Evolutionary conservation across 2,888 invertebrate genomes (phyloP).

Genomic region (Ophion ventricosus): DNA sequence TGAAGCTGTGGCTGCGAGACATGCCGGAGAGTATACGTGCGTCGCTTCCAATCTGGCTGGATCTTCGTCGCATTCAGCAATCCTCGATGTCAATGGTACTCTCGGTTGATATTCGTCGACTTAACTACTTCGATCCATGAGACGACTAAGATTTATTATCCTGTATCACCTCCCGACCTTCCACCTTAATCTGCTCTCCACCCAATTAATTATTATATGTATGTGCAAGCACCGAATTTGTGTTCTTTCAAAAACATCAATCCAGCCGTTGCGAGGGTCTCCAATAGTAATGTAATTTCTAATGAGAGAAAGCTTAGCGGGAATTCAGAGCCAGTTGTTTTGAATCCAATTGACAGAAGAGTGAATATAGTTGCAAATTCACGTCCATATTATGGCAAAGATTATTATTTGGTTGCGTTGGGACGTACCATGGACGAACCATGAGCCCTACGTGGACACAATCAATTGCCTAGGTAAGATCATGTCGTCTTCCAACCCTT

Average conservation of each 20-base stretch:
- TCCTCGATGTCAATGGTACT: conserved; percentile 90
- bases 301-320: neutral
- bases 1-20: conserved; percentile 88
- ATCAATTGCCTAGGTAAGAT: too few relatives aligned
- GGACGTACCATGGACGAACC: too few relatives aligned
- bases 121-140: conserved; percentile 26
- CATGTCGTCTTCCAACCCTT: too few relatives aligned
- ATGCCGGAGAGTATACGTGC: conserved; percentile 90
- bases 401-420: too few relatives aligned
- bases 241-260: neutral
- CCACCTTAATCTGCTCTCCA: neutral
- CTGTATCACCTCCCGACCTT: conserved; percentile 30
- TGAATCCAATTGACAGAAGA: too few relatives aligned
- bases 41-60: conserved; percentile 86
- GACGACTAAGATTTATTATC: conserved; percentile 35
- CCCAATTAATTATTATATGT: neutral
- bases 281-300: neutral
- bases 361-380: too few relatives aligned
- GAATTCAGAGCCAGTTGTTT: neutral
- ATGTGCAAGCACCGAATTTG: neutral
- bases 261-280: neutral
- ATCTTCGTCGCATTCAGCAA: conserved; percentile 87
- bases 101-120: conserved; percentile 38
- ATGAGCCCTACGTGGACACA: too few relatives aligned
- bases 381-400: too few relatives aligned